Evolutionary conservation across 2,797 vertebrate species (phyloP).

Genomic region (Tenualosa ilisha): DNA sequence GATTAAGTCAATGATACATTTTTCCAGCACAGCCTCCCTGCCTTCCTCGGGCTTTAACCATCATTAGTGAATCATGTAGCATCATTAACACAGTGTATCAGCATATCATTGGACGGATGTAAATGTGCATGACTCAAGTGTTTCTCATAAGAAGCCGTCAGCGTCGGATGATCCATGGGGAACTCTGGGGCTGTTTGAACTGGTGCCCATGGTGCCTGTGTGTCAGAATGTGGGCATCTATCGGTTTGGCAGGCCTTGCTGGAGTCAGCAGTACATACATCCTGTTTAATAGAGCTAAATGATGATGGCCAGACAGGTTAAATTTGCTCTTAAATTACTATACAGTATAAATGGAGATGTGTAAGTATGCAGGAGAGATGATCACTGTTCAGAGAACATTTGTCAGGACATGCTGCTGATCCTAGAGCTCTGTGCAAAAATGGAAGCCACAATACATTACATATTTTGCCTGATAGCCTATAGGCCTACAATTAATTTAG

Average conservation of each 20-base stretch:
- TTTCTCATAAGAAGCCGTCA: slow-evolving; percentile 24
- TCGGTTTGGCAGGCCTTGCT: slow-evolving; percentile 52
- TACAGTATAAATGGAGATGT: slow-evolving; percentile 20
- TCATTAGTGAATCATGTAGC: slow-evolving; percentile 33
- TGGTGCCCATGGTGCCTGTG: slow-evolving; percentile 47
- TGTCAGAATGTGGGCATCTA: slow-evolving; percentile 61
- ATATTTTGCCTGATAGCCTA: neutral
- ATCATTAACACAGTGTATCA: slow-evolving; percentile 60
- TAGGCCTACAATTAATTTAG: neutral
- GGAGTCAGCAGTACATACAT: slow-evolving; percentile 61
- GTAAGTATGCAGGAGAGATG: slow-evolving; percentile 1
- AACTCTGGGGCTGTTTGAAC: slow-evolving; percentile 28
- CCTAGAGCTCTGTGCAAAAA: neutral
- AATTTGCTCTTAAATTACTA: slow-evolving; percentile 26
- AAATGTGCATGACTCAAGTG: slow-evolving; percentile 57
- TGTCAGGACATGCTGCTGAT: neutral
- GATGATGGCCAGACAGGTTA: slow-evolving; percentile 19
- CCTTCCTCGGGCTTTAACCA: slow-evolving; percentile 43
- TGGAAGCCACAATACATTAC: neutral
- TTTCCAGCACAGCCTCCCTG: slow-evolving; percentile 59
- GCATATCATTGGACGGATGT: slow-evolving; percentile 57
- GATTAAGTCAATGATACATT: slow-evolving; percentile 72
- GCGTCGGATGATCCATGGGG: slow-evolving; percentile 23
- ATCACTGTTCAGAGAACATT: slow-evolving; percentile 5
- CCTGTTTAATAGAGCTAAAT: slow-evolving; percentile 16